Evolutionary conservation across 2,797 vertebrate genomes (phyloP).

Genomic region (Microctenopoma lineatum): DNA sequence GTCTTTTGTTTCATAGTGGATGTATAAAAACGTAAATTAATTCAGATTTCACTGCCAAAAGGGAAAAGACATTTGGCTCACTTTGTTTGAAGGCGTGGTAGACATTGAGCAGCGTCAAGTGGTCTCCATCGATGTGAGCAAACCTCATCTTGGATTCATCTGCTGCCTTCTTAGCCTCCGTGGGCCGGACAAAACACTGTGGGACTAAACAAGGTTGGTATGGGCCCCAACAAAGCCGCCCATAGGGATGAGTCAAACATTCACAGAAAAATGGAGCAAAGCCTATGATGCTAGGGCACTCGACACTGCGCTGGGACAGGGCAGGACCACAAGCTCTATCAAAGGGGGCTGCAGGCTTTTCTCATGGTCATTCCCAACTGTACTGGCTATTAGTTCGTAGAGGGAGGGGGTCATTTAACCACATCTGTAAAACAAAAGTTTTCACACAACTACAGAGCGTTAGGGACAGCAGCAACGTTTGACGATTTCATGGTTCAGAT

Average conservation of each 20-base stretch:
- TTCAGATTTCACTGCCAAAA: neutral
- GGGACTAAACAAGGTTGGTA: constrained; percentile 99
- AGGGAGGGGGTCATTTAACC: constrained; percentile 86
- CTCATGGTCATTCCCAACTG: constrained; percentile 88
- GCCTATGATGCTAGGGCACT: constrained; percentile 96
- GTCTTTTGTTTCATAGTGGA: no score
- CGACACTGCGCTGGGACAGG: constrained; percentile 89
- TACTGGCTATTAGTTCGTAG: constrained; percentile 89
- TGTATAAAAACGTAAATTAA: neutral
- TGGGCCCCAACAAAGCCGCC: constrained; percentile 99
- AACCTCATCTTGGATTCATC: constrained; percentile 99
- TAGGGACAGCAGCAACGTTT: constrained; percentile 70
- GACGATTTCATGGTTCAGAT: constrained; percentile 45
- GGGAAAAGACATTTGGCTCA: constrained; percentile 72
- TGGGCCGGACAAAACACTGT: constrained; percentile 99
- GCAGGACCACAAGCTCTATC: constrained; percentile 92
- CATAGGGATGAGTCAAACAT: constrained; percentile 99
- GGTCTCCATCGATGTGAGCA: constrained; percentile 99
- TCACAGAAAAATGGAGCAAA: constrained; percentile 95
- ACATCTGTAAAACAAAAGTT: constrained; percentile 97
- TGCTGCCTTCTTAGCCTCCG: constrained; percentile 99
- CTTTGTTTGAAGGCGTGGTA: constrained; percentile 99
- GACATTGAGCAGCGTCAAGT: constrained; percentile 99
- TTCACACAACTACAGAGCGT: constrained; percentile 93
- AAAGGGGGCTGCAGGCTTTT: constrained; percentile 69